These are phyloP conservation scores for Chrysolina oricalcia DNA, from an alignment of 2,888 invertebrate genomes.

Conservation along the genomic window DNA sequence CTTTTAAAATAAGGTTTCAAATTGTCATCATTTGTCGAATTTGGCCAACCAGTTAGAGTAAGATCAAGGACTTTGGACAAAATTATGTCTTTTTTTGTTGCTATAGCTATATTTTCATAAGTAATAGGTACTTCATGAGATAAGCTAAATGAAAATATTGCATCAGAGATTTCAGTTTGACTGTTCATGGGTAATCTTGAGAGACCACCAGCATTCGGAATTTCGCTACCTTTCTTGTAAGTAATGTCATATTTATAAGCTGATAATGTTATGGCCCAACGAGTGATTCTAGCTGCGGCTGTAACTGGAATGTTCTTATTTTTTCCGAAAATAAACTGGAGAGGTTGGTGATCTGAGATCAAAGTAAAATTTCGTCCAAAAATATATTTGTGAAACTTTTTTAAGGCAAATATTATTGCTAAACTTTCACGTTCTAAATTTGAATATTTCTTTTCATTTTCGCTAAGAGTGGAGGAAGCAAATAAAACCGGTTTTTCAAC, in stretches of 20 bases:
- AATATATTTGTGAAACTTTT: constrained; percentile 37
- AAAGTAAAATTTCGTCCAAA: constrained; percentile 26
- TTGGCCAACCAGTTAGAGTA: constrained; percentile 30
- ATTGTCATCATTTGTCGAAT: constrained; percentile 14
- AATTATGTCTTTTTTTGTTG: constrained; percentile 20
- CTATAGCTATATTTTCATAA: constrained; percentile 18
- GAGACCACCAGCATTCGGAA: constrained; percentile 37
- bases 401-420: constrained; percentile 36
- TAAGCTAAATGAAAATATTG: constrained; percentile 62
- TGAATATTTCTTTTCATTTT: constrained; percentile 63
- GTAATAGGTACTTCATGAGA: constrained; percentile 59
- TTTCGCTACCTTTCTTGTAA: constrained; percentile 41
- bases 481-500: constrained; percentile 51
- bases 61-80: constrained; percentile 28
- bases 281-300: constrained; percentile 43
- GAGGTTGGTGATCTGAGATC: constrained; percentile 49
- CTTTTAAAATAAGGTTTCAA: constrained; percentile 30
- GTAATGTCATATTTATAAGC: constrained; percentile 46
- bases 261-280: constrained; percentile 48
- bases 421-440: constrained; percentile 63
- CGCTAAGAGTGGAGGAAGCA: constrained; percentile 57
- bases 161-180: constrained; percentile 48
- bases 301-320: constrained; percentile 49
- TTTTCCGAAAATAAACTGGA: constrained; percentile 50
- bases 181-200: not conserved